Evolutionary conservation across 2,888 invertebrate species (phyloP).

Genomic region (Epicampocera succincta): DNA sequence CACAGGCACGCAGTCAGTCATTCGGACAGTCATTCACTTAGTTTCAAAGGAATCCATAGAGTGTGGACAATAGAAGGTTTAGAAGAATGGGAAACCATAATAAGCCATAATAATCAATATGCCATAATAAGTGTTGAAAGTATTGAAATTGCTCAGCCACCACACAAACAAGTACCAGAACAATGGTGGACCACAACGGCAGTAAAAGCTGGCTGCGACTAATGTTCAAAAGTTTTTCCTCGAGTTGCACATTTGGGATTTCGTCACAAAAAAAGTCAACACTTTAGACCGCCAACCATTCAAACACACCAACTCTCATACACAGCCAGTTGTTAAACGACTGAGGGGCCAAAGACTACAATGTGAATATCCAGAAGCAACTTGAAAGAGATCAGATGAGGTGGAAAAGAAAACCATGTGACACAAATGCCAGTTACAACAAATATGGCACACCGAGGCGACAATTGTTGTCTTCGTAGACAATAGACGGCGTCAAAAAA

Average conservation of each 20-base stretch:
- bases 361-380: constrained; percentile 54
- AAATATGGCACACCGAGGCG: constrained; percentile 78
- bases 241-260: constrained; percentile 65
- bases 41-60: constrained; percentile 12
- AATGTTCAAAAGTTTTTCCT: constrained; percentile 50
- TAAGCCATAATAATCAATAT: constrained; percentile 60
- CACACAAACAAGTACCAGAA: neutral
- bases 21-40: neutral
- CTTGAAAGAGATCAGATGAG: constrained; percentile 40
- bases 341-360: constrained; percentile 32
- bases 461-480: constrained; percentile 76
- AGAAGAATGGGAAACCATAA: constrained; percentile 55
- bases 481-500: constrained; percentile 69
- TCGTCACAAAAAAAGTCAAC: constrained; percentile 43
- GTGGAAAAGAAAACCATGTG: constrained; percentile 66
- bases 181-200: constrained; percentile 45
- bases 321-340: constrained; percentile 13
- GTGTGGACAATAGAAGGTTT: constrained; percentile 23
- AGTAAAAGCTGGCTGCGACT: constrained; percentile 26
- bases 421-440: constrained; percentile 71
- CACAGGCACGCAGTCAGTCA: constrained; percentile 1
- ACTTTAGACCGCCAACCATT: constrained; percentile 49
- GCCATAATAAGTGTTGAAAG: constrained; percentile 66
- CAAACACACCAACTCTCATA: constrained; percentile 27
- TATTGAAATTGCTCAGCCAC: constrained; percentile 49